A percentile compares a stretch with the other conserved stretches of the same genome.
Conservation (phyloP, 1,140 invertebrate species). For the Mya arenaria region DNA sequence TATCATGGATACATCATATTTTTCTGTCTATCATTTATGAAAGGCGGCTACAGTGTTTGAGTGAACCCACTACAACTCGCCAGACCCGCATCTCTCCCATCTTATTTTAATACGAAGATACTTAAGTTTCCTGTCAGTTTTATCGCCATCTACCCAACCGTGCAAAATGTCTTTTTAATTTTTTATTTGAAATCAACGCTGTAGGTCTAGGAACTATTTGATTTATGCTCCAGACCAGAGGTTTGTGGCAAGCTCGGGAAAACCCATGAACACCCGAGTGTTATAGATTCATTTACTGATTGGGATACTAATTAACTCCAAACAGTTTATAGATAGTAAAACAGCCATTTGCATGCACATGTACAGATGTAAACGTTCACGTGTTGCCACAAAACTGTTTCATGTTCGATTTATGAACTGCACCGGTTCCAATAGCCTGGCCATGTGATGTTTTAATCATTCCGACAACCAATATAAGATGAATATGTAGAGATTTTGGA, state of each 20-base stretch:
- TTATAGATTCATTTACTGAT: slow-evolving; percentile 22
- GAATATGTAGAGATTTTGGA: too few relatives aligned
- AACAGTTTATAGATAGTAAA: slow-evolving; percentile 35
- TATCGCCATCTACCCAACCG: slow-evolving; percentile 39
- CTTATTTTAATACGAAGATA: slow-evolving; percentile 49
- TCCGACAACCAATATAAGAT: too few relatives aligned
- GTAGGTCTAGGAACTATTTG: slow-evolving; percentile 44
- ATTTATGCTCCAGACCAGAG: slow-evolving; percentile 29
- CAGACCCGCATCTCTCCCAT: slow-evolving; percentile 40
- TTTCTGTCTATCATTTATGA: slow-evolving; percentile 43
- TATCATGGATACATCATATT: slow-evolving; percentile 33
- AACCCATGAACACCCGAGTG: slow-evolving; percentile 30
- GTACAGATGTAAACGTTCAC: slow-evolving; percentile 46
- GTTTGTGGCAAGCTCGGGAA: too few relatives aligned
- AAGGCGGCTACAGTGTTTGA: slow-evolving; percentile 7
- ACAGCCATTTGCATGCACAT: slow-evolving; percentile 33
- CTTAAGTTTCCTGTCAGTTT: slow-evolving; percentile 38
- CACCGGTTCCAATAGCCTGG: too few relatives aligned
- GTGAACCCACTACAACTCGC: neutral
- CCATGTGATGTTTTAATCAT: too few relatives aligned
- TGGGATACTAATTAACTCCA: slow-evolving; percentile 47
- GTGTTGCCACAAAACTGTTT: too few relatives aligned
- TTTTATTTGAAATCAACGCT: slow-evolving; percentile 53
- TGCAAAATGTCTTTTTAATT: slow-evolving; percentile 53
- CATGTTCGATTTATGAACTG: too few relatives aligned